Conservation (phyloP, 2,888 invertebrate genomes). For the Drosophila stalkeri region DNA sequence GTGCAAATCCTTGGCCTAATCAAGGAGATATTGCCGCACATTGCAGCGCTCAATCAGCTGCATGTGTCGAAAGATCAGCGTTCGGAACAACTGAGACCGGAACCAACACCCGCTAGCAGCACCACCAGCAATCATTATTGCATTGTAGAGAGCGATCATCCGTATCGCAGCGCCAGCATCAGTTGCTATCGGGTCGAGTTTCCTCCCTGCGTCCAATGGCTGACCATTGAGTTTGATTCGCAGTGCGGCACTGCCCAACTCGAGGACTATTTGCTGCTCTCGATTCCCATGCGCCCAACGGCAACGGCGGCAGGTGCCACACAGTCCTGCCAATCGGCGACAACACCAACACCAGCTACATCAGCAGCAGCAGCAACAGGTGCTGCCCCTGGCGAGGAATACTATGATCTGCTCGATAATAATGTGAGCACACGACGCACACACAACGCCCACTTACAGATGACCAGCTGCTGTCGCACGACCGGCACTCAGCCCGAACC, state of each 20-base stretch:
- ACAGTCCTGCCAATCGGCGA: constrained; percentile 49
- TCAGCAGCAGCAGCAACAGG: neutral
- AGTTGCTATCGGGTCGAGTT: constrained; percentile 94
- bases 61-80: constrained; percentile 82
- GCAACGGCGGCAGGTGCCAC: constrained; percentile 17
- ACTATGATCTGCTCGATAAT: constrained; percentile 83
- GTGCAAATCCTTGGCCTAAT: constrained; percentile 94
- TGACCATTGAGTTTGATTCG: constrained; percentile 96
- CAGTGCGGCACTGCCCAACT: constrained; percentile 96
- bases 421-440: constrained; percentile 61
- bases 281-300: constrained; percentile 86
- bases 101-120: constrained; percentile 31
- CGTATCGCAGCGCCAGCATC: constrained; percentile 95
- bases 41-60: constrained; percentile 93
- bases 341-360: constrained; percentile 5
- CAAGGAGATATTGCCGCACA: constrained; percentile 94
- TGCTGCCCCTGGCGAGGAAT: constrained; percentile 72
- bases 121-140: constrained; percentile 95
- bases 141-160: constrained; percentile 98
- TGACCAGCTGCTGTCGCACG: constrained; percentile 75
- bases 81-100: constrained; percentile 79
- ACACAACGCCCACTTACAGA: constrained; percentile 67
- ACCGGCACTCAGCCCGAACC: constrained; percentile 70
- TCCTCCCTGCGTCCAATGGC: constrained; percentile 94
- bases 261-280: constrained; percentile 94